Conservation (phyloP, 2,113 vertebrate species). For the Limnothrissa miodon region DNA sequence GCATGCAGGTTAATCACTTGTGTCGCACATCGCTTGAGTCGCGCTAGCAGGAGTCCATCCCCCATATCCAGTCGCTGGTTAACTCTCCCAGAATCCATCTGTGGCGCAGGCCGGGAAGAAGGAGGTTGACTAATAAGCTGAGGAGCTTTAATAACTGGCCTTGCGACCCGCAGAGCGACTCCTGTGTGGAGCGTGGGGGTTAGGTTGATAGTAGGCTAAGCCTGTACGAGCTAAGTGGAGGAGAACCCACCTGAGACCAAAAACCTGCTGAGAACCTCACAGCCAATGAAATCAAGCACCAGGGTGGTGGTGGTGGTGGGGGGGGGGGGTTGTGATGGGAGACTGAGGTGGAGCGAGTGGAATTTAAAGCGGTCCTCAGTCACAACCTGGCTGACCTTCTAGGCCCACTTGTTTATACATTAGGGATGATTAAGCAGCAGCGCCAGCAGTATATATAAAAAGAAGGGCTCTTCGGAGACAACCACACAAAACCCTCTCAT, state of each 20-base stretch:
- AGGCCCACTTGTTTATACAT: neutral
- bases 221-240: neutral
- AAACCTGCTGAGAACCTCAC: neutral
- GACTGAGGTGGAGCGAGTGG: neutral
- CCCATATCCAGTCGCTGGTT: neutral
- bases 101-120: neutral
- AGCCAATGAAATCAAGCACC: neutral
- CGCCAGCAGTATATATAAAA: too few relatives aligned
- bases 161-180: neutral
- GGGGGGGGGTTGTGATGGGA: neutral
- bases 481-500: neutral
- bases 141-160: neutral
- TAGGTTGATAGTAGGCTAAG: neutral
- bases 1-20: conserved; percentile 5
- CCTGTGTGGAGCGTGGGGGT: too few relatives aligned
- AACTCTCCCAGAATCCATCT: neutral
- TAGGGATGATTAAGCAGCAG: neutral
- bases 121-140: neutral
- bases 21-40: neutral
- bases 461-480: neutral
- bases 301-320: neutral
- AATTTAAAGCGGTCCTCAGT: neutral
- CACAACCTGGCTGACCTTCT: neutral
- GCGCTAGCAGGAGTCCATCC: neutral
- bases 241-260: neutral